A percentile compares a stretch with the other conserved stretches of the same genome.
Evolutionary conservation across 2,113 vertebrate genomes (phyloP).

Genomic region (Muscicapa adusta): DNA sequence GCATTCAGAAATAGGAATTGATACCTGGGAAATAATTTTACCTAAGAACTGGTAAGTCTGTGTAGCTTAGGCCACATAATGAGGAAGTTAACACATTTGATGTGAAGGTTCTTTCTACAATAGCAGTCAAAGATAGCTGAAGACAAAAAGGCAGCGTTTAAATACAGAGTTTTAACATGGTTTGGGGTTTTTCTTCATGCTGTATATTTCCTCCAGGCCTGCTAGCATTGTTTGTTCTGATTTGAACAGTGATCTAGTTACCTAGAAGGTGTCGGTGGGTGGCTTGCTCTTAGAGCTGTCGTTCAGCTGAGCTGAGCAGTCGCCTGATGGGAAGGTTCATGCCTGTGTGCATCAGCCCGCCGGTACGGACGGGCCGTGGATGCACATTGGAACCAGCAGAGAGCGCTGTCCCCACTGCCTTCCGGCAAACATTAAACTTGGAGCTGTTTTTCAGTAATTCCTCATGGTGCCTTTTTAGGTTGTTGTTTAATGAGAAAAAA

Average conservation of each 20-base stretch:
- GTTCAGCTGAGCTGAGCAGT: not conserved
- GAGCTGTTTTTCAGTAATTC: not conserved
- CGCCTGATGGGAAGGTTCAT: no score
- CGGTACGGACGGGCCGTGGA: not conserved
- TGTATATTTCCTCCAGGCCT: not conserved
- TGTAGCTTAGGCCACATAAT: not conserved
- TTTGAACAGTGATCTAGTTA: not conserved
- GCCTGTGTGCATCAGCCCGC: fast-evolving
- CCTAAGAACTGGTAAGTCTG: not conserved
- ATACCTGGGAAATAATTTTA: not conserved
- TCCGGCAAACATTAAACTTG: not conserved
- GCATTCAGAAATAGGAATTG: not conserved
- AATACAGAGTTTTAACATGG: not conserved
- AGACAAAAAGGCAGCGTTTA: not conserved
- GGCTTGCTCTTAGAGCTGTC: not conserved
- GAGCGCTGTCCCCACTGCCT: not conserved
- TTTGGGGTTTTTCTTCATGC: not conserved
- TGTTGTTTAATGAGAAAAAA: not conserved
- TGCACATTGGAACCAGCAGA: constrained; percentile 35
- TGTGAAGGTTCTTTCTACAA: not conserved
- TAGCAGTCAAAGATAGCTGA: not conserved
- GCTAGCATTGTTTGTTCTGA: not conserved
- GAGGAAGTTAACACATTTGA: not conserved
- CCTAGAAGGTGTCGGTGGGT: not conserved
- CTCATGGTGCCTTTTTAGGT: not conserved